These are phyloP conservation scores for Pharmacophagus antenor DNA, from an alignment of 2,888 invertebrate species.

Conservation along the genomic window DNA sequence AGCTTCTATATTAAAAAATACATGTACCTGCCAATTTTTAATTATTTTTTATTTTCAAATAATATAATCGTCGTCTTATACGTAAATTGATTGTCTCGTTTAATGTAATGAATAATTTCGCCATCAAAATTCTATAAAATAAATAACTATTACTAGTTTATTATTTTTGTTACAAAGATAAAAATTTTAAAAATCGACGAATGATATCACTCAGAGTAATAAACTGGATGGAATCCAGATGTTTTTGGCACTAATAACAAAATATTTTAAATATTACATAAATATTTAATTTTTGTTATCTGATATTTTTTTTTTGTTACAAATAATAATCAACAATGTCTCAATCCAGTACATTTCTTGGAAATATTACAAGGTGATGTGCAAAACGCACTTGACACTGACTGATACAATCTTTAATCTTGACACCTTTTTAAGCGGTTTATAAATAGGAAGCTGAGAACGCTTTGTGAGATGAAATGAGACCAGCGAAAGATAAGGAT, in stretches of 20 bases:
- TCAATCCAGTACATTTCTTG: conserved; percentile 39
- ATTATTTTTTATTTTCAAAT: too few relatives aligned
- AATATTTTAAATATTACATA: too few relatives aligned
- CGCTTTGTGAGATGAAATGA: conserved; percentile 75
- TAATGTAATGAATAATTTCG: too few relatives aligned
- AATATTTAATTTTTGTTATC: background rate
- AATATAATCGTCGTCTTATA: too few relatives aligned
- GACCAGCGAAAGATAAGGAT: conserved; percentile 70
- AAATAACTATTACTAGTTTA: too few relatives aligned
- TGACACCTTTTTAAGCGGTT: conserved; percentile 76
- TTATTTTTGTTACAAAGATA: too few relatives aligned
- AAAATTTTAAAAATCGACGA: too few relatives aligned
- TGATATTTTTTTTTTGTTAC: background rate
- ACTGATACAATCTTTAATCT: conserved; percentile 77
- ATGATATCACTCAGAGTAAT: too few relatives aligned
- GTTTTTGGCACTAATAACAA: background rate
- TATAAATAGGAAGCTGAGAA: conserved; percentile 66
- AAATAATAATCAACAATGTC: background rate
- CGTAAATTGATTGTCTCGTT: too few relatives aligned
- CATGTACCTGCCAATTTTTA: too few relatives aligned
- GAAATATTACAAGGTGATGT: conserved; percentile 54
- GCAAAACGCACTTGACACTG: conserved; percentile 62
- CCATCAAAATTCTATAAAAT: too few relatives aligned
- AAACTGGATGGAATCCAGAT: background rate
- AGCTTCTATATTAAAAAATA: too few relatives aligned